Evolutionary conservation across 2,888 invertebrate species (phyloP).

Genomic region (Nemurella pictetii): DNA sequence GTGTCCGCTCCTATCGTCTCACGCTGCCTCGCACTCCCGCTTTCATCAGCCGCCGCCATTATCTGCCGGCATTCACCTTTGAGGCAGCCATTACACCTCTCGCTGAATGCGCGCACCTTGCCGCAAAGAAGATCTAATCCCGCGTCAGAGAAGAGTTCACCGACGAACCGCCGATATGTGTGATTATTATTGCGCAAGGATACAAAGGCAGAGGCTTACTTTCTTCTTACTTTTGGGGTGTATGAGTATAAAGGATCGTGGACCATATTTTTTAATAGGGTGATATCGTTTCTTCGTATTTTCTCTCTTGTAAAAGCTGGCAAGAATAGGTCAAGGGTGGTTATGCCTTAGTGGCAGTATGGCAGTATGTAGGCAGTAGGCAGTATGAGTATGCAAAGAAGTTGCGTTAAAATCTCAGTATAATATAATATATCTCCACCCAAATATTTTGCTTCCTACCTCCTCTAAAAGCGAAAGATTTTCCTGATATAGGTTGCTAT

Average conservation of each 20-base stretch:
- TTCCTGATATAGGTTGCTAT: too few relatives aligned
- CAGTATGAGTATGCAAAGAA: too few relatives aligned
- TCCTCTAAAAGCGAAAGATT: too few relatives aligned
- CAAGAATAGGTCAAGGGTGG: neutral
- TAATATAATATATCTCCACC: too few relatives aligned
- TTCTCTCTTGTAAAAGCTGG: neutral
- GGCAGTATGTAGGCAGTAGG: too few relatives aligned
- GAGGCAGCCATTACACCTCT: neutral
- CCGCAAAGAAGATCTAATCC: neutral
- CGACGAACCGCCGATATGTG: neutral
- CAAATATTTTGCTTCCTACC: too few relatives aligned
- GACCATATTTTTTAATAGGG: neutral
- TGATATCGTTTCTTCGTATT: neutral
- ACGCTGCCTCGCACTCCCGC: neutral
- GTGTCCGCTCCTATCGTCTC: neutral
- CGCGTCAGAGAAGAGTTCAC: neutral
- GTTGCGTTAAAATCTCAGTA: too few relatives aligned
- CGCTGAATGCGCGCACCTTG: neutral
- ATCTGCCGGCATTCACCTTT: neutral
- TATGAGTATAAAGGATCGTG: neutral
- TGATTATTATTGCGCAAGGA: conserved; percentile 6
- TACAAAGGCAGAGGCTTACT: neutral
- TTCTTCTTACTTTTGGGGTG: neutral
- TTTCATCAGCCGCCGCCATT: neutral
- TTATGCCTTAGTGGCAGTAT: too few relatives aligned